Base-by-base conservation (phyloP, 2,888 invertebrate genomes). In the Apamea monoglypha region DNA sequence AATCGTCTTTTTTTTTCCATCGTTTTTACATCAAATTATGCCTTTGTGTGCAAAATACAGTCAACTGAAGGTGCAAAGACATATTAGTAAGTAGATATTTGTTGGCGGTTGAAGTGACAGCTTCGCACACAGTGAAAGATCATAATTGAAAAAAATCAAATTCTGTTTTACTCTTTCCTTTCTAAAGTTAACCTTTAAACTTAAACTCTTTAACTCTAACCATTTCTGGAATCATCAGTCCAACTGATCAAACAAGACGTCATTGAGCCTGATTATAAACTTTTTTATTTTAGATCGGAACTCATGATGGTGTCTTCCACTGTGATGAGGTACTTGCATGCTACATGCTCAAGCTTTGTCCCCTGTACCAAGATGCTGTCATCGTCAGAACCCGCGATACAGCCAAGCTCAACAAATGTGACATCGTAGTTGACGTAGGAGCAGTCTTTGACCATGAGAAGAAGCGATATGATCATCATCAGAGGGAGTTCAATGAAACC, bases 271-370 rank as follows among this genome's bases (percentile, higher is more conserved):
- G 12, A 74, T 36, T 7, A 6, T 5, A 50, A 16, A 14, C 18
- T 73, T 29, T 50, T 73, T 68, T 63, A 67, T 90, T 90, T 70
- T 78, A 96, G 97, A 98, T 98, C 82, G 98, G 98, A 14, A 98
- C 98, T 0, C 98, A 98, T 89, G 97, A 98, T 97, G 99, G 99
- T 0, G 97, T 97, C 0, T 99, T 99, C 93, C 99, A 99, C 95
- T 99, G 99, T 91, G 99, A 99, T 93, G 99, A 99, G 95, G 98
- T 98, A 0, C 96, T 99, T n/a, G 99, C 99, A 0, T 99, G 99
- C 94, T 99, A 97, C 92, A 98, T 99, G 98, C 97, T 99, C 32
- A 98, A 98, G 92, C 97, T 97, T 73, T 95, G 99, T 8, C 98
- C 99, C 0, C 97, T 98, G 88, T 99, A 98, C 94, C 97, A 98